Conservation (phyloP, 2,113 vertebrate species). For the Arizona elegans region DNA sequence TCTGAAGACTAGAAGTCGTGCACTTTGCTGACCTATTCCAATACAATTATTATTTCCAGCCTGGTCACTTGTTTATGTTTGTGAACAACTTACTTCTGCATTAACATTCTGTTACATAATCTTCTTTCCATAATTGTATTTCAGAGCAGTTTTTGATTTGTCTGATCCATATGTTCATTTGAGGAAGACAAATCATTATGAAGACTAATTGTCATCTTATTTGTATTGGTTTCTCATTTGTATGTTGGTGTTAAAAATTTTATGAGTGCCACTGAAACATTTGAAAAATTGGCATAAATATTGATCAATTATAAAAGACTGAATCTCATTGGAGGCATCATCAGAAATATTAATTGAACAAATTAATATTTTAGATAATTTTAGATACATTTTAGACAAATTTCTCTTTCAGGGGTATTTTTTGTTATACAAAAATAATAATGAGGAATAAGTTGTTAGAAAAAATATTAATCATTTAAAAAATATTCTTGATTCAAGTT, state of each 20-base stretch:
- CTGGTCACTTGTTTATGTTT: background rate
- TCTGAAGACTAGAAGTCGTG: background rate
- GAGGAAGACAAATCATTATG: background rate
- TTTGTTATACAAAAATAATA: background rate
- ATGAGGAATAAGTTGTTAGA: background rate
- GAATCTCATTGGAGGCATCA: background rate
- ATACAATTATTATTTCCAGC: background rate
- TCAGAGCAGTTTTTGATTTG: background rate
- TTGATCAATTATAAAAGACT: background rate
- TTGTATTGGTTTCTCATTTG: background rate
- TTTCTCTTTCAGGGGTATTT: background rate
- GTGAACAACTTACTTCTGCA: constrained; percentile 40
- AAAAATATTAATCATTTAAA: background rate
- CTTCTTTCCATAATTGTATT: background rate
- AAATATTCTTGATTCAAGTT: background rate
- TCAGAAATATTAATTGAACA: background rate
- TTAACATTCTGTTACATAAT: constrained; percentile 55
- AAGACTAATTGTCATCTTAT: background rate
- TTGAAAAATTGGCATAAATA: background rate
- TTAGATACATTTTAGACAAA: background rate
- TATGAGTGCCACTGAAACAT: background rate
- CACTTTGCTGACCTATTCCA: background rate
- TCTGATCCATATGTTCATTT: background rate
- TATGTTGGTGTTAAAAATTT: background rate
- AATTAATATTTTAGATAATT: background rate